Evolutionary conservation across 2,113 vertebrate species (phyloP).

Genomic region (Rousettus leschenaultii): DNA sequence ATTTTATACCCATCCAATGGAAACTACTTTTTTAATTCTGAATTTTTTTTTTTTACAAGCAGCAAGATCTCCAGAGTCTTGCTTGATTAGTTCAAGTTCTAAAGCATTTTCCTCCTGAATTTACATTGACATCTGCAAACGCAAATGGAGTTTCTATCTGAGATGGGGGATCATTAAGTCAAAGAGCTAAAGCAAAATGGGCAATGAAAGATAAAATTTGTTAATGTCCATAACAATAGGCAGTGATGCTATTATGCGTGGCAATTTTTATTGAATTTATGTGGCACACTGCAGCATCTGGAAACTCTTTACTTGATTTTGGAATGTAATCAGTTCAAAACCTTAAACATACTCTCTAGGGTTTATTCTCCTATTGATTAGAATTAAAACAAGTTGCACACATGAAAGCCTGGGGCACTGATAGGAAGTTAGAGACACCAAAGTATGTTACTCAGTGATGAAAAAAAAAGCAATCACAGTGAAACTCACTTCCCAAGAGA

Average conservation of each 20-base stretch:
- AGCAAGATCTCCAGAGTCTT: constrained; percentile 57
- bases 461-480: constrained; percentile 43
- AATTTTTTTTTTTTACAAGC: constrained; percentile 60
- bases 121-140: constrained; percentile 79
- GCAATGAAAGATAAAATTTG: constrained; percentile 80
- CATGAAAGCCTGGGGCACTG: constrained; percentile 40
- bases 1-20: constrained; percentile 63
- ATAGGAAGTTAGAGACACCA: neutral
- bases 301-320: constrained; percentile 71
- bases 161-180: constrained; percentile 79
- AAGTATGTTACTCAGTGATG: neutral
- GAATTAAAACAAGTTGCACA: constrained; percentile 61
- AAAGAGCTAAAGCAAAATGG: constrained; percentile 79
- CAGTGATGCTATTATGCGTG: constrained; percentile 70
- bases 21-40: constrained; percentile 70
- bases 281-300: constrained; percentile 71
- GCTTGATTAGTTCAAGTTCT: constrained; percentile 76
- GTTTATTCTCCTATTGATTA: constrained; percentile 58
- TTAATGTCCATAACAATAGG: constrained; percentile 75
- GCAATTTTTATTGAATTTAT: constrained; percentile 71
- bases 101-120: constrained; percentile 66
- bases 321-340: constrained; percentile 74
- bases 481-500: neutral
- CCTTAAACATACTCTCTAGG: constrained; percentile 71
- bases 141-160: constrained; percentile 76